phyloP scores from a whole-genome alignment of 2,888 invertebrate genomes.

The Cephus pulcher region DNA sequence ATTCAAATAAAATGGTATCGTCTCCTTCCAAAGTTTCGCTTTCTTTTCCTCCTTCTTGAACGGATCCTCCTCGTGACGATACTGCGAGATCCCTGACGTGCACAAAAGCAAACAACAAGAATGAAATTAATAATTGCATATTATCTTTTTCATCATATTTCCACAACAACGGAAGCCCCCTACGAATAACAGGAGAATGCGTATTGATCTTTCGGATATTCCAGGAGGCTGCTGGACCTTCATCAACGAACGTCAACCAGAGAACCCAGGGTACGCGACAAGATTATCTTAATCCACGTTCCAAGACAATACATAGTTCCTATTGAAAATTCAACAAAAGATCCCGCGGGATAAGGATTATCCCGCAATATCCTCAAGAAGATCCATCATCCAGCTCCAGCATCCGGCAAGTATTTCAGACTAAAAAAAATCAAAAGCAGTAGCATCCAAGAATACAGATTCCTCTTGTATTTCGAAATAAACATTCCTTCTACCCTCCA shows the following conservation, averaged over 20 bases:
- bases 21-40: constrained; percentile 69
- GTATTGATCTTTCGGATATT: neutral
- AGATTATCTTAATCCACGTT: neutral
- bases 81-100: constrained; percentile 66
- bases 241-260: neutral
- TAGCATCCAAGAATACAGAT: too few species aligned
- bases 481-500: too few species aligned
- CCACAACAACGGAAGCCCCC: neutral
- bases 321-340: neutral
- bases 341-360: neutral
- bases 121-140: neutral
- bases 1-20: constrained; percentile 70
- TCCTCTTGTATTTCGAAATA: too few species aligned
- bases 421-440: neutral
- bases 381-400: neutral
- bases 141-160: neutral
- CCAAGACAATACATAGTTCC: neutral
- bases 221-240: neutral
- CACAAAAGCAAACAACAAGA: neutral
- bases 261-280: neutral
- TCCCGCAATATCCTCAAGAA: neutral
- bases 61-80: constrained; percentile 69
- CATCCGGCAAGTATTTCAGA: neutral
- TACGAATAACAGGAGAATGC: neutral
- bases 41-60: constrained; percentile 70